These are phyloP conservation scores for Pseudeuparius sepicola DNA, from an alignment of 2,888 invertebrate genomes.

Conservation along the genomic window DNA sequence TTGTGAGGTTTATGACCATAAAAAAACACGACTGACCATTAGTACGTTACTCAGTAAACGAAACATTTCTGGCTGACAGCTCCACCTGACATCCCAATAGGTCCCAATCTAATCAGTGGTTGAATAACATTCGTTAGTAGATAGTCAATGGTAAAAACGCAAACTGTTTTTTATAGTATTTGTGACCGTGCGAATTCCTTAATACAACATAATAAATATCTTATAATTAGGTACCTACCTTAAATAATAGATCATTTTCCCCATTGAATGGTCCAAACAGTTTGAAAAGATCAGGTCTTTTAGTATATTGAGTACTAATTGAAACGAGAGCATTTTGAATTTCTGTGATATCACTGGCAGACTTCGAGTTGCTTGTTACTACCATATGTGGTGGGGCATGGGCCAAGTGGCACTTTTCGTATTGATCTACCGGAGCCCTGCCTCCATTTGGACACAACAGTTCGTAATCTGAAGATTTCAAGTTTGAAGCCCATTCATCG, in stretches of 20 bases:
- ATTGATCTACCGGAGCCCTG: constrained; percentile 44
- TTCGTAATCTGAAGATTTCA: constrained; percentile 45
- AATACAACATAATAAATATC: background rate
- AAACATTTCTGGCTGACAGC: no score
- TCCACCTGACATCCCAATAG: no score
- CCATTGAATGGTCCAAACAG: constrained; percentile 53
- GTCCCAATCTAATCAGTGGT: background rate
- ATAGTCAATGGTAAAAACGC: background rate
- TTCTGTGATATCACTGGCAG: constrained; percentile 40
- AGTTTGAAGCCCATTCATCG: constrained; percentile 40
- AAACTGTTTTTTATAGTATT: constrained; percentile 1
- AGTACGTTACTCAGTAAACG: no score
- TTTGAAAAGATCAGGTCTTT: constrained; percentile 50
- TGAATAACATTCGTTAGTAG: constrained; percentile 1
- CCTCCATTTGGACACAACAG: constrained; percentile 56
- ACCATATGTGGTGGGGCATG: constrained; percentile 48
- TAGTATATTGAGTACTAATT: constrained; percentile 45
- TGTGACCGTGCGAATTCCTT: no score
- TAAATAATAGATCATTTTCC: constrained; percentile 43
- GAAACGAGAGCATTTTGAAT: constrained; percentile 53
- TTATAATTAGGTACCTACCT: constrained; percentile 35
- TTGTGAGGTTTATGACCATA: no score
- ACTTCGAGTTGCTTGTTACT: constrained; percentile 37
- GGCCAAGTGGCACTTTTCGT: constrained; percentile 50
- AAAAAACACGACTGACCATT: no score